phyloP scores from a whole-genome alignment of 2,888 invertebrate genomes.

The Eumerus sabulonum region DNA sequence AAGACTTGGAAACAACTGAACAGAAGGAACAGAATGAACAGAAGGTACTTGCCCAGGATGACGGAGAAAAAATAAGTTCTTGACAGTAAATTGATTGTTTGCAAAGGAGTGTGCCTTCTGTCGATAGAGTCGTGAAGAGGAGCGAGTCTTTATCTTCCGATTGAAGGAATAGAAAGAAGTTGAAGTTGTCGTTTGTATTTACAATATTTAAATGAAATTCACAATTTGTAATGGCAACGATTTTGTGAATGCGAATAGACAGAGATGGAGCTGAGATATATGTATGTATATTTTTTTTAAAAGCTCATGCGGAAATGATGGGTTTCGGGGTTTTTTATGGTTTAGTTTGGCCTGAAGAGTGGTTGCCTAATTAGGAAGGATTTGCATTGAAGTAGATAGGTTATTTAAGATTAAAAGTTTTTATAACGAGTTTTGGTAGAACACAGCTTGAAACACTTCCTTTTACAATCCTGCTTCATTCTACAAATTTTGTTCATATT shows the following conservation, averaged over 20 bases:
- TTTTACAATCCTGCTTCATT: too few species aligned
- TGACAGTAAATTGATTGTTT: slow-evolving; percentile 69
- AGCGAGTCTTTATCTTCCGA: slow-evolving; percentile 44
- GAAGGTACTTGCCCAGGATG: slow-evolving; percentile 56
- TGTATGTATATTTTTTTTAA: too few species aligned
- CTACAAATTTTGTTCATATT: too few species aligned
- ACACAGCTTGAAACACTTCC: too few species aligned
- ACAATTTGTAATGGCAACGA: slow-evolving; percentile 57
- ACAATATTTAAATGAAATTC: slow-evolving; percentile 62
- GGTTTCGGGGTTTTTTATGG: neutral
- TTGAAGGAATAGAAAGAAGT: slow-evolving; percentile 41
- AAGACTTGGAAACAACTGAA: slow-evolving; percentile 44
- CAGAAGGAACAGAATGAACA: slow-evolving; percentile 21
- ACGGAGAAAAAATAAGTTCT: slow-evolving; percentile 56
- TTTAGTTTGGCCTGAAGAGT: neutral
- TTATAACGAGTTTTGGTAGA: too few species aligned
- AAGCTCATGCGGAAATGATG: slow-evolving; percentile 17
- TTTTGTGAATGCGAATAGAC: slow-evolving; percentile 18
- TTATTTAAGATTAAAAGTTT: too few species aligned
- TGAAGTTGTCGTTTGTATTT: slow-evolving; percentile 58
- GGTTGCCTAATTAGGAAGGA: slow-evolving; percentile 40
- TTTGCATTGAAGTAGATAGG: slow-evolving; percentile 4
- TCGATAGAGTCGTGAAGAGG: neutral
- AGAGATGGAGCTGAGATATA: slow-evolving; percentile 2
- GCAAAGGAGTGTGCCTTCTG: slow-evolving; percentile 52